Percentiles rank a stretch among this genome's conserved stretches.
These are phyloP conservation scores for Melanotaenia maccullochi DNA, from an alignment of 2,797 vertebrate species.

Conservation along the genomic window DNA sequence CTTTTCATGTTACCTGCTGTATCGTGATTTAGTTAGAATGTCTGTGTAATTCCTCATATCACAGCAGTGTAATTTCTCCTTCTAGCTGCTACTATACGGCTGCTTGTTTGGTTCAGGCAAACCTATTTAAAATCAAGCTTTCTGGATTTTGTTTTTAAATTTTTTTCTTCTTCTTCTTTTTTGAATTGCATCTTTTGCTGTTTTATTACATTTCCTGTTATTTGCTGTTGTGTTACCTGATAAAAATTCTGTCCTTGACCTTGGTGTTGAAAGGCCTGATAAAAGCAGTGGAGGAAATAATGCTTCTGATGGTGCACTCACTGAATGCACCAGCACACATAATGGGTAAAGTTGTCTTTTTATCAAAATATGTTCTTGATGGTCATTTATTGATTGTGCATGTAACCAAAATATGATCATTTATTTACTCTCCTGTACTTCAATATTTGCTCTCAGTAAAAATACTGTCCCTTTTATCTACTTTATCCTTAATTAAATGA, in stretches of 20 bases:
- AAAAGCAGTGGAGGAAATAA: slow-evolving; percentile 54
- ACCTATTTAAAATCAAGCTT: not conserved
- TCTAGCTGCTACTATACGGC: not conserved
- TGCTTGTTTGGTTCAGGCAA: not conserved
- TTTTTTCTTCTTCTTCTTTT: not conserved
- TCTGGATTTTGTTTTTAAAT: not conserved
- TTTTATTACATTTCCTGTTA: slow-evolving; percentile 26
- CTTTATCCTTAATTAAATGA: not conserved
- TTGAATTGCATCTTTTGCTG: not conserved
- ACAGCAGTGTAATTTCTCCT: not conserved
- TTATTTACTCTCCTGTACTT: slow-evolving; percentile 24
- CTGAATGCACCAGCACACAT: not conserved
- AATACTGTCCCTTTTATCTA: not conserved
- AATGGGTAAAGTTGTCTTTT: not conserved
- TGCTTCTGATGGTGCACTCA: slow-evolving; percentile 19
- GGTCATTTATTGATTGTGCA: not conserved
- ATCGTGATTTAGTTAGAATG: slow-evolving; percentile 1
- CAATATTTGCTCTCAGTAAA: slow-evolving; percentile 10
- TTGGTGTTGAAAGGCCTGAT: slow-evolving; percentile 53
- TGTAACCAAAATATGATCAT: slow-evolving; percentile 33
- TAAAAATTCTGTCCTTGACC: slow-evolving; percentile 55
- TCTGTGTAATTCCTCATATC: slow-evolving; percentile 12
- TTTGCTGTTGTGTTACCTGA: slow-evolving; percentile 35
- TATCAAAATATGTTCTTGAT: slow-evolving; percentile 5
- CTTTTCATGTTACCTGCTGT: not conserved